Evolutionary conservation across 1,140 invertebrate species (phyloP), one percentile per base, ranked within the genome.

Genomic region (Leptinotarsa lineolata): DNA sequence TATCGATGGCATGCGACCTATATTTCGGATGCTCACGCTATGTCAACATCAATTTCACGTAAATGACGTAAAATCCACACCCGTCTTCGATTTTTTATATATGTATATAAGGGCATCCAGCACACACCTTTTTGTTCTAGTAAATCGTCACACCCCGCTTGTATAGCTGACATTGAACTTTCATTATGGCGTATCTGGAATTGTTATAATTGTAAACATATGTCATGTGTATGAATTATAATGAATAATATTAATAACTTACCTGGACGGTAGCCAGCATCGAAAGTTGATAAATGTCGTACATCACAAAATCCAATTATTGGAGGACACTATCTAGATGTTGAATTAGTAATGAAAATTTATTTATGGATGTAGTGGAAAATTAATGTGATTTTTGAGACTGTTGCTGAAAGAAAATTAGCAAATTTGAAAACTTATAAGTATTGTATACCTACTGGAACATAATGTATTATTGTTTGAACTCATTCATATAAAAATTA

Each of bases 1-100:
- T 54, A 54, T 54, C 48, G 48, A 18, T 54, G 48, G 48, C 48
- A 54, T 54, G 48, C 48, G 48, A 54, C 48, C 48, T 54, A 54
- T 54, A 54, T 54, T 54, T 54, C 48, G 48, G 48, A 54, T 54
- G 48, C 48, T 16, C 48, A 54, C 48, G 48, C 48, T 18, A 54
- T 54, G 48, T 54, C 48, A 54, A 54, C 48, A 54, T 54, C 48
- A 54, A 54, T 54, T 54, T 18, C 48, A 54, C 48, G 16, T 54
- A 39, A 39, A 39, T 39, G 30, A 39, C 8, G 30, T 54, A 54
- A 18, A 54, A 54, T 54, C 48, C 48, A 54, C 48, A 54, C 48
- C 48, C 48, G 48, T 54, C 15, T 54, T 54, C n/a, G 15, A 13
- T 54, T 54, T 54, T 54, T 54, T 54, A 54, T 54, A 54, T 54